phyloP scores from a whole-genome alignment of 2,888 invertebrate genomes.

The Euplexia lucipara region DNA sequence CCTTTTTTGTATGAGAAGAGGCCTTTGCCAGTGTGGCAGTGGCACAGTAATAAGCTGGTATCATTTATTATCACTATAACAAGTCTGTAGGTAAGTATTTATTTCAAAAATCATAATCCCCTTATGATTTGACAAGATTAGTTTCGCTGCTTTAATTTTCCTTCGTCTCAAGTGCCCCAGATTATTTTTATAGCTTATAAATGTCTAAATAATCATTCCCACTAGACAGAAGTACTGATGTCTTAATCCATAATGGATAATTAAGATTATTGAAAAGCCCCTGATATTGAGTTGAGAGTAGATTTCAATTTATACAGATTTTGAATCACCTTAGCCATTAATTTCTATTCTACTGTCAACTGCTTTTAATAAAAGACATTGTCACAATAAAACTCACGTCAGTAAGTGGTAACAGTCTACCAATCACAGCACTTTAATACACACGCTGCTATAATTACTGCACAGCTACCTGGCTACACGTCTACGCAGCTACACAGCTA shows the following conservation, averaged over 20 bases:
- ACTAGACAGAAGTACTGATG: constrained; percentile 17
- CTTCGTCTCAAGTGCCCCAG: constrained; percentile 7
- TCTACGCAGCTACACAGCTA: background rate
- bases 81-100: no score
- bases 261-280: constrained; percentile 29
- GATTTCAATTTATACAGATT: no score
- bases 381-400: background rate
- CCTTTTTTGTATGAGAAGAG: no score
- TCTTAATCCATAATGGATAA: constrained; percentile 8
- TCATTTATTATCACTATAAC: no score
- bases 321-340: constrained; percentile 1
- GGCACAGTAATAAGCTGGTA: no score
- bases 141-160: background rate
- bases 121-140: no score
- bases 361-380: background rate
- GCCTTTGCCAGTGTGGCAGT: no score
- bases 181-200: constrained; percentile 20
- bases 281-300: no score
- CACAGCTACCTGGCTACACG: background rate
- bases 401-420: no score
- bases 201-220: constrained; percentile 11
- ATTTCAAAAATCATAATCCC: no score
- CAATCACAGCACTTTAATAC: background rate
- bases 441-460: no score
- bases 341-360: background rate